Evolutionary conservation across 2,888 invertebrate genomes (phyloP).

Genomic region (Macrosoma leucophasiata): DNA sequence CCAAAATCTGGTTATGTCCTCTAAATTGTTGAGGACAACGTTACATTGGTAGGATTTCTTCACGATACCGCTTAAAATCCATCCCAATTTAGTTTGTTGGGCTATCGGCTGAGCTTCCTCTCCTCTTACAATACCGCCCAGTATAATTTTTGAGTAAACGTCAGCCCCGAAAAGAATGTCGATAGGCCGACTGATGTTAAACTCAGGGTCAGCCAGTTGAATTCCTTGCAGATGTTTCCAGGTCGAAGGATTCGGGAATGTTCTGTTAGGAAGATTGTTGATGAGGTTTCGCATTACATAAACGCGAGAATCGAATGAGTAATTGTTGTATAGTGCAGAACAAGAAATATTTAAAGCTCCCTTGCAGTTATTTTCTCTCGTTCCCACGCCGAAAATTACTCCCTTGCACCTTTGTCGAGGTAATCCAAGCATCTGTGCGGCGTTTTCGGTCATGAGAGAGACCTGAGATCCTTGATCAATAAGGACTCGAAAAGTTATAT

Average conservation of each 20-base stretch:
- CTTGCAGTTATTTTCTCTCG: conserved; percentile 2
- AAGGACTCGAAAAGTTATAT: conserved; percentile 14
- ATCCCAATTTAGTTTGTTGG: conserved; percentile 26
- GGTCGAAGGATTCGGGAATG: conserved; percentile 9
- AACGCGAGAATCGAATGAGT: conserved; percentile 3
- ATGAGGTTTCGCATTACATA: conserved; percentile 5
- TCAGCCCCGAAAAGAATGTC: conserved; percentile 21
- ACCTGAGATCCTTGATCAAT: conserved; percentile 22
- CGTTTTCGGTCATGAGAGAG: conserved; percentile 20
- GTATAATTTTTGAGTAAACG: conserved; percentile 14
- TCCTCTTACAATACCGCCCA: conserved; percentile 5
- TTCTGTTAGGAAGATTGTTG: neutral
- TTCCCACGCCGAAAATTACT: conserved; percentile 18
- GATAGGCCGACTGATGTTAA: conserved; percentile 13
- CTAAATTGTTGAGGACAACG: conserved; percentile 1
- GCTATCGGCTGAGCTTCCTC: conserved; percentile 16
- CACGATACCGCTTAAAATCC: conserved; percentile 20
- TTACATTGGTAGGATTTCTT: conserved; percentile 13
- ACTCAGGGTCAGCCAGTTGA: conserved; percentile 23
- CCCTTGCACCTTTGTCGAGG: conserved; percentile 14
- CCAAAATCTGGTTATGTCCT: neutral
- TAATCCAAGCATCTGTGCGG: conserved; percentile 16
- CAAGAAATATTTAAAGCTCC: conserved; percentile 5
- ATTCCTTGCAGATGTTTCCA: conserved; percentile 19
- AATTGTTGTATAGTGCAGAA: conserved; percentile 1